phyloP scores from a whole-genome alignment of 2,113 vertebrate species.

The Chiloscyllium plagiosum region DNA sequence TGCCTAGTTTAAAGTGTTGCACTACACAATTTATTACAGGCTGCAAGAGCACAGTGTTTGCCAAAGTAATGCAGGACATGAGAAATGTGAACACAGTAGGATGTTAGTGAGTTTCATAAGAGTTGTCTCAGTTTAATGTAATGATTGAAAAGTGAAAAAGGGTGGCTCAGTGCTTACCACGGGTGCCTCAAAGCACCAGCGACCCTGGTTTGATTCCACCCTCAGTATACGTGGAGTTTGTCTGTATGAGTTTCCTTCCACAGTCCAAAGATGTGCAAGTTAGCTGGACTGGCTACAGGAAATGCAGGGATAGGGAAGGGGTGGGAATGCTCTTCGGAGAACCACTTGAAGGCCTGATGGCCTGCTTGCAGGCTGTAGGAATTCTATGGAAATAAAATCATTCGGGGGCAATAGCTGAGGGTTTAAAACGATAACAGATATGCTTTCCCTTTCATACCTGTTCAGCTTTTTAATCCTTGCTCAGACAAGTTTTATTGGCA shows the following conservation, averaged over 20 bases:
- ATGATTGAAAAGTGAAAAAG: not conserved
- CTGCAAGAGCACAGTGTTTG: not conserved
- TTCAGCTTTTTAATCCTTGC: not conserved
- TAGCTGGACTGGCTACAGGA: too few relatives aligned
- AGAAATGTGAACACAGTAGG: conserved; percentile 3
- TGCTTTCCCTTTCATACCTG: not conserved
- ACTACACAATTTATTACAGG: not conserved
- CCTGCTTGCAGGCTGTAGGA: too few relatives aligned
- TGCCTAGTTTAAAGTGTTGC: conserved; percentile 16
- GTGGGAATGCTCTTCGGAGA: too few relatives aligned
- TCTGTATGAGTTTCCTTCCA: too few relatives aligned
- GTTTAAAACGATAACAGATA: not conserved
- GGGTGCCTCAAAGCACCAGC: too few relatives aligned
- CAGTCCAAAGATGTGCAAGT: too few relatives aligned
- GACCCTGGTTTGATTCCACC: too few relatives aligned
- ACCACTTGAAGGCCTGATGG: too few relatives aligned
- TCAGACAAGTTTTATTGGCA: not conserved
- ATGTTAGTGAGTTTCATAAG: not conserved
- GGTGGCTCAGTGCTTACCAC: too few relatives aligned
- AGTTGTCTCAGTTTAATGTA: not conserved
- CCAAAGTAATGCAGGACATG: conserved; percentile 8
- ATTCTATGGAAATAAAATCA: not conserved
- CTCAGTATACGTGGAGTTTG: too few relatives aligned
- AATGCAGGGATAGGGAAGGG: too few relatives aligned
- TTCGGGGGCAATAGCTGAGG: not conserved